phyloP scores from a whole-genome alignment of 1,140 invertebrate genomes.

The Ips typographus region DNA sequence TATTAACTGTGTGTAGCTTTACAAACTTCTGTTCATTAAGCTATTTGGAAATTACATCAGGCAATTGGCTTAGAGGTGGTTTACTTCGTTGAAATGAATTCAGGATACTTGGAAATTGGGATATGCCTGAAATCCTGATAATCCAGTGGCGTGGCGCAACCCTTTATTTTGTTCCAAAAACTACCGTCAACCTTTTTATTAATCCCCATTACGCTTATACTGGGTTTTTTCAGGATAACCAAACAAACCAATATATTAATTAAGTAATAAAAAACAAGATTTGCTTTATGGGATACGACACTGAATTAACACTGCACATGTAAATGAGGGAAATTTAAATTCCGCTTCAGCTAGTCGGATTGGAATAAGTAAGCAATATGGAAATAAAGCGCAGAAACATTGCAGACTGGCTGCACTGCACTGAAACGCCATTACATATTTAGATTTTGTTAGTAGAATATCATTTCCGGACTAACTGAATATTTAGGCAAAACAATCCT shows the following conservation, averaged over 20 bases:
- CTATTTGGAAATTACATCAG: conserved; percentile 26
- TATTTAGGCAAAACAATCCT: conserved; percentile 16
- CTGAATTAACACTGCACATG: conserved; percentile 21
- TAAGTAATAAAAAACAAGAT: background rate
- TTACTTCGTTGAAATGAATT: conserved; percentile 22
- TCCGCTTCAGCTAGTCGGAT: conserved; percentile 24
- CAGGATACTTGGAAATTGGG: conserved; percentile 20
- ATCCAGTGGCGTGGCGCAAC: conserved; percentile 1
- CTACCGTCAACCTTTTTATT: too few species aligned
- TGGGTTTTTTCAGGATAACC: too few species aligned
- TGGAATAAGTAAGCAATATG: conserved; percentile 31
- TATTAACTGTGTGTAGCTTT: conserved; percentile 25
- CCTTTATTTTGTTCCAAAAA: background rate
- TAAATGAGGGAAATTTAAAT: conserved; percentile 29
- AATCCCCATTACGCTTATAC: too few species aligned
- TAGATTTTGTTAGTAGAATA: conserved; percentile 26
- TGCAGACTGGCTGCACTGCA: conserved; percentile 5
- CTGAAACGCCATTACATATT: conserved; percentile 20
- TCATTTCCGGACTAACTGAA: conserved; percentile 11
- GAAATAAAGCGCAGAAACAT: conserved; percentile 24
- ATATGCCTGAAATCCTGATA: background rate
- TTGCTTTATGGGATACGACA: background rate
- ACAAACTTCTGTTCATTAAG: conserved; percentile 24
- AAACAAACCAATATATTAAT: background rate
- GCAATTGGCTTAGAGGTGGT: conserved; percentile 22